phyloP scores from a whole-genome alignment of 1,140 invertebrate species.

The Hyphantria cunea region DNA sequence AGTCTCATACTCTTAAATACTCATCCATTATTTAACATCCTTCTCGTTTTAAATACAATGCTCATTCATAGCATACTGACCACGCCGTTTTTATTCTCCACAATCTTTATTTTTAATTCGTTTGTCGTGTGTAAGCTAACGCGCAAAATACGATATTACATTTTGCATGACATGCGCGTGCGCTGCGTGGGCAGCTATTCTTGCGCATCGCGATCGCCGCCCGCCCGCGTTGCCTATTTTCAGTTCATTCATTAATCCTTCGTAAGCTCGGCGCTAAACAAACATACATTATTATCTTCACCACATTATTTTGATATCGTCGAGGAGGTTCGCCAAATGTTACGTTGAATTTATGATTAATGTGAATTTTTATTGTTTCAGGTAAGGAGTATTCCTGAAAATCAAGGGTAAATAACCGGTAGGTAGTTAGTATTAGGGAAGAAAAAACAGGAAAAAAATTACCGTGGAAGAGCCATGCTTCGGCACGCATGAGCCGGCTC shows the following conservation, averaged over 20 bases:
- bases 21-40: not conserved
- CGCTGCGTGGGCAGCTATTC: not conserved
- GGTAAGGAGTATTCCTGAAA: slow-evolving; percentile 27
- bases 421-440: too few relatives aligned
- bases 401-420: slow-evolving; percentile 14
- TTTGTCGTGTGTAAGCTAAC: not conserved
- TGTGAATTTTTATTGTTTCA: slow-evolving; percentile 27
- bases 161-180: not conserved
- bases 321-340: slow-evolving; percentile 30
- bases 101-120: not conserved
- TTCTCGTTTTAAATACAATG: not conserved
- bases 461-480: too few relatives aligned
- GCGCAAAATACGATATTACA: slow-evolving; percentile 16
- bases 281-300: slow-evolving; percentile 22
- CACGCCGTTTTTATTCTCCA: not conserved
- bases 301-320: slow-evolving; percentile 27
- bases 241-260: slow-evolving; percentile 25
- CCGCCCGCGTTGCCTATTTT: slow-evolving; percentile 36
- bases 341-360: slow-evolving; percentile 10
- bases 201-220: not conserved
- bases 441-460: too few relatives aligned
- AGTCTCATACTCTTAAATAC: not conserved
- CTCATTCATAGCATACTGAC: not conserved
- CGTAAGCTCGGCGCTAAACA: slow-evolving; percentile 15
- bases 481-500: too few relatives aligned